These are phyloP conservation scores for Catharus fuscescens DNA, from an alignment of 2,113 vertebrate genomes.

Conservation along the genomic window DNA sequence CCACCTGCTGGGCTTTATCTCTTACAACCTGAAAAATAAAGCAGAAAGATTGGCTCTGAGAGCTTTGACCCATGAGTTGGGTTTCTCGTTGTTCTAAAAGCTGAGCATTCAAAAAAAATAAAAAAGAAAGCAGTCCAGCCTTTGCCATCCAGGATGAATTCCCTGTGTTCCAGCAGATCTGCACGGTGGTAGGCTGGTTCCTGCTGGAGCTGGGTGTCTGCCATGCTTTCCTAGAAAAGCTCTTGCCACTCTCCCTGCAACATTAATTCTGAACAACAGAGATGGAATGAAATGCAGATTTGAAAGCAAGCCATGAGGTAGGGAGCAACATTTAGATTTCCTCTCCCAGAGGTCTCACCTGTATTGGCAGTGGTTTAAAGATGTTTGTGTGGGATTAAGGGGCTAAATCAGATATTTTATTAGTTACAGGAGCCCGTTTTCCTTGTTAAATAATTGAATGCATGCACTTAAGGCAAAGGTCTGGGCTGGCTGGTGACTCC, in stretches of 20 bases:
- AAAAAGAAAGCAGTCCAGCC: not conserved
- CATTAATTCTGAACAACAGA: constrained; percentile 5
- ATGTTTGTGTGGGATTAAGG: constrained; percentile 25
- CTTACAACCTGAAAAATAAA: not conserved
- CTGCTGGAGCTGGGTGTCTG: constrained; percentile 33
- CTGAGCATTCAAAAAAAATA: not conserved
- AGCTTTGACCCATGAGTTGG: not conserved
- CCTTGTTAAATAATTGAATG: constrained; percentile 43
- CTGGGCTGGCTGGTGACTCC: not conserved
- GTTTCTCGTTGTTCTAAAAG: not conserved
- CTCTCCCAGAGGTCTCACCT: constrained; percentile 54
- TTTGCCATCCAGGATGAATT: not conserved
- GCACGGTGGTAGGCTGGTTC: not conserved
- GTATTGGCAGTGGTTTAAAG: constrained; percentile 38
- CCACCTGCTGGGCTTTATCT: constrained; percentile 13
- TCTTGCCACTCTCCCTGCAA: not conserved
- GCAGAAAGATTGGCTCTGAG: not conserved
- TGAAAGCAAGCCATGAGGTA: not conserved
- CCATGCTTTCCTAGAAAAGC: constrained; percentile 39
- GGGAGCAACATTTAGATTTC: constrained; percentile 17
- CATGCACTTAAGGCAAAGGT: not conserved
- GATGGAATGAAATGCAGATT: not conserved
- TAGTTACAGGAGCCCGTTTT: constrained; percentile 24
- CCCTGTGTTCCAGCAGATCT: not conserved
- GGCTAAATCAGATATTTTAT: constrained; percentile 37